Percentiles rank a stretch among this genome's conserved stretches.
Conservation (phyloP, 1,140 invertebrate genomes). For the Heliconius himera region DNA sequence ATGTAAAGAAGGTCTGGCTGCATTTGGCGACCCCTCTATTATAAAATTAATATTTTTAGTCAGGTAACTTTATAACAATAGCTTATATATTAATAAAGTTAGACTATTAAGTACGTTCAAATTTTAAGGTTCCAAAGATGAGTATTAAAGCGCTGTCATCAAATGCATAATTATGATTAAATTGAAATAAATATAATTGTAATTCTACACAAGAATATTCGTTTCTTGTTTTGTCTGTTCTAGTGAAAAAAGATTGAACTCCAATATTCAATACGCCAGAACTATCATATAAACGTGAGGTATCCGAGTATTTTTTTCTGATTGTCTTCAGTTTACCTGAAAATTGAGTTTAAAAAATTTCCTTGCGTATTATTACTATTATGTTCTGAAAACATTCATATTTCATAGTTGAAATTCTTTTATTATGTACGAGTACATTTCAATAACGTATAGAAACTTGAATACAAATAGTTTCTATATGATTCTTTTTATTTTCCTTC, state of each 20-base stretch:
- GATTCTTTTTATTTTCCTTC: slow-evolving; percentile 7
- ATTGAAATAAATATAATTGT: neutral
- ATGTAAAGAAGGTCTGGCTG: no score
- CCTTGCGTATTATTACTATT: no score
- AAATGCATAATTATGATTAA: neutral
- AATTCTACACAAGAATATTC: neutral
- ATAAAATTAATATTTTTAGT: no score
- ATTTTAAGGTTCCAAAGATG: neutral
- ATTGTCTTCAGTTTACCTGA: neutral
- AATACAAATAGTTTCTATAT: neutral
- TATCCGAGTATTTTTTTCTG: neutral
- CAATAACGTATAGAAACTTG: neutral
- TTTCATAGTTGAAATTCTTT: neutral
- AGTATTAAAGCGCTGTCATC: neutral
- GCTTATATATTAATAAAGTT: no score
- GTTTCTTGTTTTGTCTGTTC: neutral
- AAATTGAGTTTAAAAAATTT: neutral
- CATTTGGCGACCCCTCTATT: no score
- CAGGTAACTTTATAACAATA: no score
- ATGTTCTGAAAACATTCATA: neutral
- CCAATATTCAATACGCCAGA: no score
- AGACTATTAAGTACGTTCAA: neutral
- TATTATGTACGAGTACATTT: neutral
- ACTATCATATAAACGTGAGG: no score
- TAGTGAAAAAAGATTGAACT: no score